These are phyloP conservation scores for Garrulus glandarius DNA, from an alignment of 2,797 vertebrate species.

Conservation along the genomic window DNA sequence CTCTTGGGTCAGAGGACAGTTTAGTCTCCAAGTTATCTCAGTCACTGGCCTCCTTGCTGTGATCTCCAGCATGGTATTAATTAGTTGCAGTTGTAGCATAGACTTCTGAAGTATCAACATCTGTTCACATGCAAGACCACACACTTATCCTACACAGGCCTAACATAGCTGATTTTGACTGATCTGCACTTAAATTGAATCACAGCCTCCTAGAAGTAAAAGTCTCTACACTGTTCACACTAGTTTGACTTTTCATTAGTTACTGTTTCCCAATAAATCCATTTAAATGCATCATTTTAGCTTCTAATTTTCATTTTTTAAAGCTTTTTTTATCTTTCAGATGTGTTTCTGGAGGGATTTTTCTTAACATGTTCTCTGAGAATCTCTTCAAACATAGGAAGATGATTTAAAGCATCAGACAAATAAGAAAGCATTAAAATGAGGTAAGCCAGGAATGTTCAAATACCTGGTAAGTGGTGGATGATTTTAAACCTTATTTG, in stretches of 20 bases:
- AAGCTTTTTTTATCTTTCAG: background rate
- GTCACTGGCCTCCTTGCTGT: background rate
- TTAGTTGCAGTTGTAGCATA: conserved; percentile 5
- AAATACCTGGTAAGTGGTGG: background rate
- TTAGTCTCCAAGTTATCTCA: conserved; percentile 31
- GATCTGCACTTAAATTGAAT: background rate
- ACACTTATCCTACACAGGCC: background rate
- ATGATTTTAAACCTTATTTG: background rate
- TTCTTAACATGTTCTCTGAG: background rate
- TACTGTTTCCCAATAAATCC: background rate
- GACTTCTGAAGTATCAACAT: conserved; percentile 36
- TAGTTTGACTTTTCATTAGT: background rate
- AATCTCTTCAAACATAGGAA: background rate
- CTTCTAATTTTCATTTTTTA: background rate
- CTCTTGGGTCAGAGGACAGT: conserved; percentile 21
- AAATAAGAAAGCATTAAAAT: background rate
- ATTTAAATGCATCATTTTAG: background rate
- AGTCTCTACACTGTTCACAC: background rate
- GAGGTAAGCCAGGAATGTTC: background rate
- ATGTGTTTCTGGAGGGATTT: background rate
- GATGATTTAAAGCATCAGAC: background rate
- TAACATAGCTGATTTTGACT: background rate
- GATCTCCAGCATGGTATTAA: conserved; percentile 26
- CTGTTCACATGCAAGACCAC: conserved; percentile 26
- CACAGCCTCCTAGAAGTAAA: background rate